These are phyloP conservation scores for Serrognathus titanus DNA, from an alignment of 2,888 invertebrate genomes.

Conservation along the genomic window DNA sequence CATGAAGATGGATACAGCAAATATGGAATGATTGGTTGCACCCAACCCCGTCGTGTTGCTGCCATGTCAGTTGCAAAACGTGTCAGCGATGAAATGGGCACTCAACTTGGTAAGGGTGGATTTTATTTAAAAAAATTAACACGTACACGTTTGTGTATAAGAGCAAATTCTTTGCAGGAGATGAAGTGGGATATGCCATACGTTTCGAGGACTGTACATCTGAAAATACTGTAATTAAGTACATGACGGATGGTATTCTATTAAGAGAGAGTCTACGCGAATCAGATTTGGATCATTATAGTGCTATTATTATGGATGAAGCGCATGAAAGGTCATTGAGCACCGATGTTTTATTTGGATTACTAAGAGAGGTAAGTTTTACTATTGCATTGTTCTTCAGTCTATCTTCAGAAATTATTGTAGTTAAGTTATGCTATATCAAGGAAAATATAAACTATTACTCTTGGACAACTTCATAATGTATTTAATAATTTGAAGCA, in stretches of 20 bases:
- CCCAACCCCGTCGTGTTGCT: slow-evolving; percentile 95
- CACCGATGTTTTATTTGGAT: slow-evolving; percentile 96
- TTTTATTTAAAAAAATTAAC: background rate
- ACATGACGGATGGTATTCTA: slow-evolving; percentile 99
- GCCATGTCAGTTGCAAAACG: slow-evolving; percentile 99
- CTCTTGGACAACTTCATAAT: too few species aligned
- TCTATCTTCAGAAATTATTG: background rate
- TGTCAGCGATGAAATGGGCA: slow-evolving; percentile 96
- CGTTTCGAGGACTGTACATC: slow-evolving; percentile 99
- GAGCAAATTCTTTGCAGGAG: slow-evolving; percentile 51
- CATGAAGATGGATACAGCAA: slow-evolving; percentile 95
- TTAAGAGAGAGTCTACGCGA: slow-evolving; percentile 94
- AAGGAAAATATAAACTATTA: too few species aligned
- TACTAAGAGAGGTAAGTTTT: slow-evolving; percentile 79
- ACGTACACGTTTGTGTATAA: background rate
- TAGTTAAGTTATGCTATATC: background rate
- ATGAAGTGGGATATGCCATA: slow-evolving; percentile 97
- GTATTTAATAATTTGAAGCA: too few species aligned
- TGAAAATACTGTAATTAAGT: slow-evolving; percentile 89
- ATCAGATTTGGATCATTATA: slow-evolving; percentile 94
- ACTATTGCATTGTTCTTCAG: background rate
- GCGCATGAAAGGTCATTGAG: slow-evolving; percentile 97
- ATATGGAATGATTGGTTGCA: slow-evolving; percentile 94
- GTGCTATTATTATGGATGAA: slow-evolving; percentile 99
- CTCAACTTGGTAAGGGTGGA: slow-evolving; percentile 64